phyloP scores from a whole-genome alignment of 2,113 vertebrate species.

The Gambusia holbrooki region DNA sequence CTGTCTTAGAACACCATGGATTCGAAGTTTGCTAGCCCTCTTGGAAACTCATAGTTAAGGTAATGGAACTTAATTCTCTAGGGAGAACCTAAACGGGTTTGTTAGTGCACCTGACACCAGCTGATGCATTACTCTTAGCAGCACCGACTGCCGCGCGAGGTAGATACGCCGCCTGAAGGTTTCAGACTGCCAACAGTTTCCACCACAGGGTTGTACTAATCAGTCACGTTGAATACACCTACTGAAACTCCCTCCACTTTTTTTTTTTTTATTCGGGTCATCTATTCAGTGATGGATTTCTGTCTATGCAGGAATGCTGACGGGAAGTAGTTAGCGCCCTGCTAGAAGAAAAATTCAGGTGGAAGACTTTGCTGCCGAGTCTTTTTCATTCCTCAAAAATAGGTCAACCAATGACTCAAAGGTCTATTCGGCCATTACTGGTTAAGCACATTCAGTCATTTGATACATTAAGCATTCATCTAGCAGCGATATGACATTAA shows the following conservation, averaged over 20 bases:
- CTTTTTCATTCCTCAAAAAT: slow-evolving; percentile 5
- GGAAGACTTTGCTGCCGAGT: slow-evolving; percentile 18
- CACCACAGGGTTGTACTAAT: slow-evolving; percentile 11
- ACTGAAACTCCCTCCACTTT: slow-evolving; percentile 27
- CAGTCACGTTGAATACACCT: slow-evolving; percentile 2
- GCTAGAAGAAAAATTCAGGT: slow-evolving; percentile 26
- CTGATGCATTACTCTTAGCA: not conserved
- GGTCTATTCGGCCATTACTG: not conserved
- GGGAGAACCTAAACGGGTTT: not conserved
- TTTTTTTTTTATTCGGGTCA: slow-evolving; percentile 37
- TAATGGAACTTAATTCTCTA: not conserved
- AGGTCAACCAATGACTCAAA: slow-evolving; percentile 4
- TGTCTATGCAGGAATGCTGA: slow-evolving; percentile 21
- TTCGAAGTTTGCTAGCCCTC: not conserved
- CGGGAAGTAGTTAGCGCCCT: slow-evolving; percentile 57
- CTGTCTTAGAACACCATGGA: not conserved
- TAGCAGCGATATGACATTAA: not conserved
- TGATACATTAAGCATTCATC: not conserved
- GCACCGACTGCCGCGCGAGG: not conserved
- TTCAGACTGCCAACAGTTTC: slow-evolving; percentile 11
- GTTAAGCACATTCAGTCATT: not conserved
- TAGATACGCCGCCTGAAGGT: slow-evolving; percentile 2
- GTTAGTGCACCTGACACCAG: not conserved
- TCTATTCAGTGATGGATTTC: slow-evolving; percentile 51
- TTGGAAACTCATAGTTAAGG: not conserved